phyloP scores from a whole-genome alignment of 2,888 invertebrate genomes.

The Ophonus ardosiacus region DNA sequence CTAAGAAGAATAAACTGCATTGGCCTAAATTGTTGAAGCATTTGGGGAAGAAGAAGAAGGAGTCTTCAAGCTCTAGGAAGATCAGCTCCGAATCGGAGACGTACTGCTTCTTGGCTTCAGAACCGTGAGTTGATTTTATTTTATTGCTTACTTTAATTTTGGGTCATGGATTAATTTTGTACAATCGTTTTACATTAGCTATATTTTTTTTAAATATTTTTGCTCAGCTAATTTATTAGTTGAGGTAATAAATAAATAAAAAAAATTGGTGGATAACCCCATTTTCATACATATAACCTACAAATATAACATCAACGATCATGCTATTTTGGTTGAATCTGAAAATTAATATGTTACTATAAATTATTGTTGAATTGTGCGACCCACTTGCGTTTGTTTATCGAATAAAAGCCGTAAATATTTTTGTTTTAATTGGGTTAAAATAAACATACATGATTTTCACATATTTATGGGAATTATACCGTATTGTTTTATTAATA shows the following conservation, averaged over 20 bases:
- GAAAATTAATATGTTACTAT: conserved; percentile 13
- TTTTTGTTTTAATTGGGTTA: conserved; percentile 17
- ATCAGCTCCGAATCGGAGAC: conserved; percentile 72
- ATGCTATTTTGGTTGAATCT: background rate
- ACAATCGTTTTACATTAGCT: conserved; percentile 19
- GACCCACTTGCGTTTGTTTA: conserved; percentile 39
- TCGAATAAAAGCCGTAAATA: conserved; percentile 26
- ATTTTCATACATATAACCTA: too few species aligned
- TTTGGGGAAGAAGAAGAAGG: conserved; percentile 73
- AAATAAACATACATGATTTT: conserved; percentile 26
- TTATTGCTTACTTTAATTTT: conserved; percentile 50
- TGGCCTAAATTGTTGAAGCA: conserved; percentile 72
- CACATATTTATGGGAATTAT: conserved; percentile 5
- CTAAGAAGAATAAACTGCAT: conserved; percentile 66
- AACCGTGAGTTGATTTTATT: conserved; percentile 64
- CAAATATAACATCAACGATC: too few species aligned
- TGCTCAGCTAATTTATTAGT: too few species aligned
- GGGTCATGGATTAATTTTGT: conserved; percentile 43
- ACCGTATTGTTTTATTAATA: background rate
- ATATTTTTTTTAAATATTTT: background rate
- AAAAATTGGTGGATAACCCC: too few species aligned
- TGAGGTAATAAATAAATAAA: too few species aligned
- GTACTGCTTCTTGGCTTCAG: conserved; percentile 65
- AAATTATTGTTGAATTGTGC: conserved; percentile 3
- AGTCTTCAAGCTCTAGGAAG: conserved; percentile 74